phyloP scores from a whole-genome alignment of 2,888 invertebrate species.

The Synanthedon tipuliformis region DNA sequence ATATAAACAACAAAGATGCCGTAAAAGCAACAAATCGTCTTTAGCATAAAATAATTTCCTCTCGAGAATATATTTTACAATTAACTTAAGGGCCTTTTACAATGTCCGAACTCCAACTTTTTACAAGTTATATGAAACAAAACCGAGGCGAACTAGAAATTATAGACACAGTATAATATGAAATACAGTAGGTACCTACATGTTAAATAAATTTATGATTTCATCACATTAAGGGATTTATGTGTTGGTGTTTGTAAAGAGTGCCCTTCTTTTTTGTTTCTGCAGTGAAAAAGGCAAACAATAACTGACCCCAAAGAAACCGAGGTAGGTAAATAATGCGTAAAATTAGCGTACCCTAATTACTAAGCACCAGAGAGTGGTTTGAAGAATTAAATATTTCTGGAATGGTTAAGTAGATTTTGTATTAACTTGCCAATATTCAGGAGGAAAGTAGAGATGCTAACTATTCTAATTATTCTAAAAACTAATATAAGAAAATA shows the following conservation, averaged over 20 bases:
- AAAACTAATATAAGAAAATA: too few species aligned
- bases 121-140: neutral
- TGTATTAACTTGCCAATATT: too few species aligned
- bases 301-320: slow-evolving; percentile 18
- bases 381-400: neutral
- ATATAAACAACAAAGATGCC: neutral
- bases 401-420: neutral
- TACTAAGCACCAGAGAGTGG: slow-evolving; percentile 11
- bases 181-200: neutral
- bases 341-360: slow-evolving; percentile 27
- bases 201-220: too few species aligned
- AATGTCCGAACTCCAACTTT: neutral
- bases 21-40: neutral
- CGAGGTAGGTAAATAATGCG: slow-evolving; percentile 24
- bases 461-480: too few species aligned
- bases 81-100: neutral
- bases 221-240: too few species aligned
- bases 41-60: neutral
- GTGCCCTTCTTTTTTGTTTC: neutral
- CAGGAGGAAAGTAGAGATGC: too few species aligned
- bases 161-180: neutral
- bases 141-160: neutral
- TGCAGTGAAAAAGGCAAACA: slow-evolving; percentile 7
- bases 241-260: too few species aligned
- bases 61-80: neutral